These are phyloP conservation scores for Gallirallus australis DNA, from an alignment of 2,797 vertebrate species.

Conservation along the genomic window DNA sequence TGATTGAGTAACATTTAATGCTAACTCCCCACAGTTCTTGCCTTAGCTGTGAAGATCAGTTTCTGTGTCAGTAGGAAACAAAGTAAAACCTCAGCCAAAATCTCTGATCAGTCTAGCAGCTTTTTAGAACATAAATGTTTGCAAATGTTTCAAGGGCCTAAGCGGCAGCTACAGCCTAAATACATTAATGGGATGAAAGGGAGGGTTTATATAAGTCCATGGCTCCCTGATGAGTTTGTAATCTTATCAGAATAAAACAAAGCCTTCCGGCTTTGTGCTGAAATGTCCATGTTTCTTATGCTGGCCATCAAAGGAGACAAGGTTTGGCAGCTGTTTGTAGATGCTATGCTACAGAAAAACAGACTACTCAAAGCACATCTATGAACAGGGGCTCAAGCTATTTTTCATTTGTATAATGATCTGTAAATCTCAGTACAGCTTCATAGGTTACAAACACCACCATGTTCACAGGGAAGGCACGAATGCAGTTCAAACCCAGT, in stretches of 20 bases:
- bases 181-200: neutral
- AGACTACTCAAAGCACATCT: neutral
- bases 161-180: neutral
- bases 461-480: constrained; percentile 93
- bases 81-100: neutral
- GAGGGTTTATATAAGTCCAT: neutral
- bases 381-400: neutral
- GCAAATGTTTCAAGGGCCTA: neutral
- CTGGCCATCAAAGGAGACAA: neutral
- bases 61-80: neutral
- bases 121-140: neutral
- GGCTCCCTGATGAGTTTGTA: neutral
- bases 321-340: neutral
- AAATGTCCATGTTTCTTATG: neutral
- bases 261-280: neutral
- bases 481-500: constrained; percentile 88
- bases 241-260: neutral
- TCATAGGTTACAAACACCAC: constrained; percentile 90
- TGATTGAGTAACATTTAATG: neutral
- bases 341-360: neutral
- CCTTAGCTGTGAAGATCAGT: neutral
- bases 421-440: constrained; percentile 76
- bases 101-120: neutral
- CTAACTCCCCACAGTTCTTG: neutral
- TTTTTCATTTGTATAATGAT: constrained; percentile 29